Conservation (phyloP, 2,797 vertebrate species). For the Darevskia mixta region DNA sequence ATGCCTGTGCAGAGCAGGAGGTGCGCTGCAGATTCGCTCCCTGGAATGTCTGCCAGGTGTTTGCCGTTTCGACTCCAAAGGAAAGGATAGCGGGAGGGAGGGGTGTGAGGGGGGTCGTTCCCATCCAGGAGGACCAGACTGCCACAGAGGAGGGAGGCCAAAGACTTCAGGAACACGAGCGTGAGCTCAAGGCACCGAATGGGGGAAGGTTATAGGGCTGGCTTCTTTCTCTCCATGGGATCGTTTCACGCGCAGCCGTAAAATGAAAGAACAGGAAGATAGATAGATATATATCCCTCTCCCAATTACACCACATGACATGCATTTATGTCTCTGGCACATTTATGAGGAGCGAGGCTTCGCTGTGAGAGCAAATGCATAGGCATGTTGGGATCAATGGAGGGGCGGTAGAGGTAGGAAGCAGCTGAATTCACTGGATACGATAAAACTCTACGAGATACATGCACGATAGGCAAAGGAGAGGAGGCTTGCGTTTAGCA, state of each 20-base stretch:
- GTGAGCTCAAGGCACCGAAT: conserved; percentile 43
- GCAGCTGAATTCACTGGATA: not conserved
- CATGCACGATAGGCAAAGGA: conserved; percentile 10
- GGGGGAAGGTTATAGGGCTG: conserved; percentile 27
- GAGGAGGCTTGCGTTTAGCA: not conserved
- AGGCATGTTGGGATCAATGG: conserved; percentile 3
- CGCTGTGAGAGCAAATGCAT: not conserved
- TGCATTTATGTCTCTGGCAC: not conserved
- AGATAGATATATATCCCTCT: conserved; percentile 14
- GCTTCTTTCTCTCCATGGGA: conserved; percentile 44
- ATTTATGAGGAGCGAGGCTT: conserved; percentile 18
- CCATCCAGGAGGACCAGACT: conserved; percentile 51
- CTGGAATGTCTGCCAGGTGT: conserved; percentile 80
- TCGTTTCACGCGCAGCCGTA: conserved; percentile 24
- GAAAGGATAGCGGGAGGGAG: conserved; percentile 57
- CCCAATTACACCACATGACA: not conserved
- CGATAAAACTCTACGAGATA: not conserved
- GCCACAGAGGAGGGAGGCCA: conserved; percentile 55
- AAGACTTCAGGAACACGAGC: conserved; percentile 40
- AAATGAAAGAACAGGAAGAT: conserved; percentile 46
- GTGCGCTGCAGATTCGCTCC: conserved; percentile 61
- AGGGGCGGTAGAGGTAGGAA: not conserved
- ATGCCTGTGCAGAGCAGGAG: conserved; percentile 65
- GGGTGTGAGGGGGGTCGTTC: conserved; percentile 59
- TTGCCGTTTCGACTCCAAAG: conserved; percentile 64